phyloP scores from a whole-genome alignment of 2,888 invertebrate genomes.

The Mythimna impura region DNA sequence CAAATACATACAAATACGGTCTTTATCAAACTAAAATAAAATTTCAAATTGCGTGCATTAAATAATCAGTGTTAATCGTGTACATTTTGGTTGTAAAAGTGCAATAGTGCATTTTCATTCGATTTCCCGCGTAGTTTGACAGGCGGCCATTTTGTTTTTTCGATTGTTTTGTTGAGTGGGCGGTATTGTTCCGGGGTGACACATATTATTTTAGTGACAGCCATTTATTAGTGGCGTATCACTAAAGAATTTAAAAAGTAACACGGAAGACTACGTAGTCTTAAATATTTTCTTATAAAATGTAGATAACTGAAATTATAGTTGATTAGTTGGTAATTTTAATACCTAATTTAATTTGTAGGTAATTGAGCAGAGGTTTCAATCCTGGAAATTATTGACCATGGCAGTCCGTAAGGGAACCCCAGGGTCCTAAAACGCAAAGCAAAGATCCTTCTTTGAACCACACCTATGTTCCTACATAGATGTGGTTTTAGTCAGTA shows the following conservation, averaged over 20 bases:
- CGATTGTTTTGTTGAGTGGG: conserved; percentile 72
- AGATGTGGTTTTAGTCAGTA: too few species aligned
- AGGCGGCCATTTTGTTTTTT: conserved; percentile 73
- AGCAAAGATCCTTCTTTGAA: too few species aligned
- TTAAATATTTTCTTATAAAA: conserved; percentile 1
- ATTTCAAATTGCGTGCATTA: conserved; percentile 44
- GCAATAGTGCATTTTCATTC: conserved; percentile 57
- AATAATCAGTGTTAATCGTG: conserved; percentile 50
- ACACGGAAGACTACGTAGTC: conserved; percentile 7
- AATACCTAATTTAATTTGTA: too few species aligned
- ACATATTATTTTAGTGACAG: conserved; percentile 60
- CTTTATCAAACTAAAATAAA: conserved; percentile 40
- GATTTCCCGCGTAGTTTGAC: conserved; percentile 64
- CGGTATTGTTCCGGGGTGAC: conserved; percentile 71
- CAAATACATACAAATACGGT: conserved; percentile 65
- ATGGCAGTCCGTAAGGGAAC: too few species aligned
- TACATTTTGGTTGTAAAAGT: conserved; percentile 55
- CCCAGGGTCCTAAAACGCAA: too few species aligned
- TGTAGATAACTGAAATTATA: too few species aligned
- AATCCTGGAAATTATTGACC: not conserved
- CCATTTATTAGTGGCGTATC: conserved; percentile 29
- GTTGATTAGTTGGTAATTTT: too few species aligned
- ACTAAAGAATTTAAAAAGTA: conserved; percentile 11
- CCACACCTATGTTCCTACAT: too few species aligned
- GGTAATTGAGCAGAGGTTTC: too few species aligned